A percentile compares a stretch with the other conserved stretches of the same genome.
These are phyloP conservation scores for Apoda limacodes DNA, from an alignment of 2,888 invertebrate genomes.

Conservation along the genomic window DNA sequence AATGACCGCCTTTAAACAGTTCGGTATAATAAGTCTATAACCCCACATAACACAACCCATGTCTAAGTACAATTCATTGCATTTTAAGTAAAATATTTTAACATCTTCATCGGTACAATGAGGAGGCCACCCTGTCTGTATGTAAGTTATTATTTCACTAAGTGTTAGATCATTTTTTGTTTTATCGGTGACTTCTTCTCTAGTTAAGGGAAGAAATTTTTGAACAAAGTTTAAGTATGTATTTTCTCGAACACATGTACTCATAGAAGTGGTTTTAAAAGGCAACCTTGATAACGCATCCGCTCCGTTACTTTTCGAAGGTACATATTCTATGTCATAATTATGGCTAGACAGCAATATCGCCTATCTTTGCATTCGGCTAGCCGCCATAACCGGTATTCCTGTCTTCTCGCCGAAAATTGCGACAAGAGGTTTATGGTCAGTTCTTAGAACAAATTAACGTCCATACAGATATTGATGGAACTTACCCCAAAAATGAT, in stretches of 20 bases:
- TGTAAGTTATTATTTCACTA: too few relatives aligned
- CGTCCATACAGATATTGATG: slow-evolving; percentile 13
- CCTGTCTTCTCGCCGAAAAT: slow-evolving; percentile 10
- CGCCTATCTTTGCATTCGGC: slow-evolving; percentile 14
- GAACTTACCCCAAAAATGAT: slow-evolving; percentile 12
- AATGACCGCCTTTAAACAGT: not conserved
- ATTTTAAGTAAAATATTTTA: too few relatives aligned
- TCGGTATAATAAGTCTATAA: slow-evolving; percentile 8
- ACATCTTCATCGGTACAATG: too few relatives aligned
- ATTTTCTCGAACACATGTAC: too few relatives aligned
- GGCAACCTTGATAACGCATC: slow-evolving; percentile 8
- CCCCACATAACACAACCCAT: slow-evolving; percentile 13
- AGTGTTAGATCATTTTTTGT: too few relatives aligned
- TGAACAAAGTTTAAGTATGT: slow-evolving; percentile 4
- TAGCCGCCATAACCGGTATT: slow-evolving; percentile 9
- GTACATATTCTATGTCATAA: slow-evolving; percentile 12
- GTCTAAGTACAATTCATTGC: slow-evolving; percentile 9
- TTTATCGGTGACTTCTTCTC: not conserved
- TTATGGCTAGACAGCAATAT: slow-evolving; percentile 7
- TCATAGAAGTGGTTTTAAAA: slow-evolving; percentile 6
- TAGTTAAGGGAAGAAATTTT: slow-evolving; percentile 1
- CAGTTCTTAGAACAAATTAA: slow-evolving; percentile 6
- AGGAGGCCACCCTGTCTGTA: too few relatives aligned
- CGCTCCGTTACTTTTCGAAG: slow-evolving; percentile 7
- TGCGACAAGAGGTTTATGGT: slow-evolving; percentile 8